These are phyloP conservation scores for Uropsilus gracilis DNA, from an alignment of 2,113 vertebrate species.

Conservation along the genomic window DNA sequence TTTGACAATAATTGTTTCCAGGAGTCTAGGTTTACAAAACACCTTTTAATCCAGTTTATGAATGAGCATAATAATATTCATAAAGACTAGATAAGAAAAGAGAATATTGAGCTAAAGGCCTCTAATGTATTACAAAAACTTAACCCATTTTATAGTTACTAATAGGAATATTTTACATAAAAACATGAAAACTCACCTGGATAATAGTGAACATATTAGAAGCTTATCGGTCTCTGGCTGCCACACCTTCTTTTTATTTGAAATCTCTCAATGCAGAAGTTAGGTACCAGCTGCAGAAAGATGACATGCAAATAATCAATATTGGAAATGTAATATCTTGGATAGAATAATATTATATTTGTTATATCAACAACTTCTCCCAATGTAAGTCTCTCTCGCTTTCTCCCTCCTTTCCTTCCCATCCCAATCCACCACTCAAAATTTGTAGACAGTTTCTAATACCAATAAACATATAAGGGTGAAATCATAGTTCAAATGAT, in stretches of 20 bases:
- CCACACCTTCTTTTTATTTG: not conserved
- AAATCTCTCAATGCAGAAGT: not conserved
- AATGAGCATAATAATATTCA: too few species aligned
- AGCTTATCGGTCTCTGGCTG: fast-evolving
- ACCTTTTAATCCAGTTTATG: too few species aligned
- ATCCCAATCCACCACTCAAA: not conserved
- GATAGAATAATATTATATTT: not conserved
- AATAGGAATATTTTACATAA: not conserved
- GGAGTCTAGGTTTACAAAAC: too few species aligned
- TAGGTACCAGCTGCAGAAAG: not conserved
- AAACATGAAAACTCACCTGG: fast-evolving
- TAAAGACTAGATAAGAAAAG: too few species aligned
- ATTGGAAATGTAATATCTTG: not conserved
- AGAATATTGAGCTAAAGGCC: too few species aligned
- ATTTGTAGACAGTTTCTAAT: not conserved
- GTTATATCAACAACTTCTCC: not conserved
- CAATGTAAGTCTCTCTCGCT: not conserved
- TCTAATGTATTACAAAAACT: not conserved
- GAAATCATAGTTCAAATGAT: not conserved
- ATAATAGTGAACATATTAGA: too few species aligned
- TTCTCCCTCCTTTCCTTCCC: not conserved
- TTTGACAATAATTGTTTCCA: too few species aligned
- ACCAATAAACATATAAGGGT: not conserved
- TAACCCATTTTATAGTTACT: not conserved
- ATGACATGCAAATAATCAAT: not conserved